Evolutionary conservation across 2,888 invertebrate species (phyloP), one percentile per base, ranked within the genome.

Genomic region (Strigamia crassipes): DNA sequence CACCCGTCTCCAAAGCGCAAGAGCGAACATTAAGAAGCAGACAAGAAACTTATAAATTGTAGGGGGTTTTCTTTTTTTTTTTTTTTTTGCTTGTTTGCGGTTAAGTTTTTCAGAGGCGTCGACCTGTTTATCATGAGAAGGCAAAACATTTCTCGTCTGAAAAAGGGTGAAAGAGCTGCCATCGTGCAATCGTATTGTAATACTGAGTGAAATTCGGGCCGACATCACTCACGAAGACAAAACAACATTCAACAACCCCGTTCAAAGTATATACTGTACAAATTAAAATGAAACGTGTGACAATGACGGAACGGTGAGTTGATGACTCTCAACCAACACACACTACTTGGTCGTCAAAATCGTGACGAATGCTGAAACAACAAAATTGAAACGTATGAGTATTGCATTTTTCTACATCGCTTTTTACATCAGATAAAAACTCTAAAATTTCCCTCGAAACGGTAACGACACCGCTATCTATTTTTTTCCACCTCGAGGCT

Each of bases 321-420:
- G 73, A 73, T 73, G 73, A 73, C 8, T 31, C 5, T 23, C 73
- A 73, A 73, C 73, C 73, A 31, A 31, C 73, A 13, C 34, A 12
- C 27, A 3, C 77, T 79, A 83, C 90, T 93, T 93, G 89, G 94
- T 92, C 86, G 94, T 94, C 89, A 94, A 89, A 90, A 94, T 94
- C 90, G 93, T 92, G 88, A 94, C 94, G 88, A 94, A 94, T 89
- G 94, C 94, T 94, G 91, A 18, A 91, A 91, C 23, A 82, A 81
- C 79, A 82, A 61, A 78, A 82, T 82, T 46, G 77, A 27, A 51
- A 79, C 66, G 27, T 27, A 42, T 73, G 8, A 46, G 51, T 21
- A 51, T 31, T 51, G 0, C 1, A 3, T 9, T 15, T 27, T 15
- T 46, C 23, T 51, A 41, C 18, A 77, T 34, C 77, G 21, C 9